These are phyloP conservation scores for Chironomus tepperi DNA, from an alignment of 1,140 invertebrate species.

Conservation along the genomic window DNA sequence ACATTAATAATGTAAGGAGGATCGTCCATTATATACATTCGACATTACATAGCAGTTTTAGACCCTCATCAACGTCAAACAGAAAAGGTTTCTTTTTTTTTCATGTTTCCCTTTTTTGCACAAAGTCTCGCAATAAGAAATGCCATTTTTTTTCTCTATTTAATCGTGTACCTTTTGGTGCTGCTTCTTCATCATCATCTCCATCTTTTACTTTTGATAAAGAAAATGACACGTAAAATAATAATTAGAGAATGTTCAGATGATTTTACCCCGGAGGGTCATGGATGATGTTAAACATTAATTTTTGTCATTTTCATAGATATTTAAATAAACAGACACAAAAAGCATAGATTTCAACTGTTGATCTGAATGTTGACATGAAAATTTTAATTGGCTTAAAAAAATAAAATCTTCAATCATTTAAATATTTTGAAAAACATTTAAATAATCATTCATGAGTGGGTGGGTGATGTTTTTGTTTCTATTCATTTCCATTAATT, in stretches of 20 bases:
- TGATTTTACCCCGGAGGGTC: neutral
- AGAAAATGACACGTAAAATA: conserved; percentile 1
- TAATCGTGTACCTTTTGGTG: neutral
- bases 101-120: neutral
- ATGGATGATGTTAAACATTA: neutral
- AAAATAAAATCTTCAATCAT: no score
- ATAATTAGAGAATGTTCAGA: conserved; percentile 1
- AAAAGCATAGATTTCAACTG: no score
- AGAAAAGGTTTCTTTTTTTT: neutral
- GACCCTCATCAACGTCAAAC: neutral
- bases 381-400: no score
- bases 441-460: no score
- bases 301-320: neutral
- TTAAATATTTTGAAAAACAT: no score
- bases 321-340: no score
- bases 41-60: neutral
- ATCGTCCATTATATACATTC: neutral
- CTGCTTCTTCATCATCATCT: neutral
- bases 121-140: neutral
- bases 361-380: no score
- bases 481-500: no score
- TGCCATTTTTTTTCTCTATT: neutral
- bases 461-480: no score
- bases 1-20: conserved; percentile 3
- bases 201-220: neutral